These are phyloP conservation scores for Polypterus bichir DNA, from an alignment of 2,113 vertebrate species.

Conservation along the genomic window DNA sequence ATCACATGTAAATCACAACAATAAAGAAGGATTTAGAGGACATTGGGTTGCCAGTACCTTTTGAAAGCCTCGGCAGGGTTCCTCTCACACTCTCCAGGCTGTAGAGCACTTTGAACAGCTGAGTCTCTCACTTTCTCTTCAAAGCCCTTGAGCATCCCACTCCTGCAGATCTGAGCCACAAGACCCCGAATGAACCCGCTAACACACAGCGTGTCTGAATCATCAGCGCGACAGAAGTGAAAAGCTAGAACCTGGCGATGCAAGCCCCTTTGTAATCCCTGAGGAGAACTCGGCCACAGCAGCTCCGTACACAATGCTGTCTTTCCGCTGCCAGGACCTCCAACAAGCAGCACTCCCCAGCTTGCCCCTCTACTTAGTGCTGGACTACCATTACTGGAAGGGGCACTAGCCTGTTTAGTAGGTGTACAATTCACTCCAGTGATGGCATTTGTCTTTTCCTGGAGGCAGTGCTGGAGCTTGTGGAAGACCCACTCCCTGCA, in stretches of 20 bases:
- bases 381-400: slow-evolving; percentile 46
- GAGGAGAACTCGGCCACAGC: slow-evolving; percentile 76
- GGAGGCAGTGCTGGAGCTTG: slow-evolving; percentile 95
- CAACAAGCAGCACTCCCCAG: slow-evolving; percentile 88
- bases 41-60: slow-evolving; percentile 51
- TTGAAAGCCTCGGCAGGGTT: slow-evolving; percentile 92
- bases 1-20: no score
- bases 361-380: slow-evolving; percentile 58
- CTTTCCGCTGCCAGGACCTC: slow-evolving; percentile 90
- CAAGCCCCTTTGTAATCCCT: slow-evolving; percentile 64
- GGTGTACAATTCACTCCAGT: slow-evolving; percentile 42
- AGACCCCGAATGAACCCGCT: slow-evolving; percentile 74
- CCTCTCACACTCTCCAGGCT: slow-evolving; percentile 84
- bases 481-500: slow-evolving; percentile 98
- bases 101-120: slow-evolving; percentile 66
- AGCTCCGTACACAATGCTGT: slow-evolving; percentile 87
- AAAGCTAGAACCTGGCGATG: slow-evolving; percentile 78
- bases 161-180: slow-evolving; percentile 69
- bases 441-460: slow-evolving; percentile 78
- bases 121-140: slow-evolving; percentile 83
- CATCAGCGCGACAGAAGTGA: slow-evolving; percentile 90
- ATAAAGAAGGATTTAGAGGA: no score
- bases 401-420: slow-evolving; percentile 44
- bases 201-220: slow-evolving; percentile 77
- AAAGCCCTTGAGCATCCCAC: slow-evolving; percentile 72